Evolutionary conservation across 1,140 invertebrate species (phyloP).

Genomic region (Delia radicum): DNA sequence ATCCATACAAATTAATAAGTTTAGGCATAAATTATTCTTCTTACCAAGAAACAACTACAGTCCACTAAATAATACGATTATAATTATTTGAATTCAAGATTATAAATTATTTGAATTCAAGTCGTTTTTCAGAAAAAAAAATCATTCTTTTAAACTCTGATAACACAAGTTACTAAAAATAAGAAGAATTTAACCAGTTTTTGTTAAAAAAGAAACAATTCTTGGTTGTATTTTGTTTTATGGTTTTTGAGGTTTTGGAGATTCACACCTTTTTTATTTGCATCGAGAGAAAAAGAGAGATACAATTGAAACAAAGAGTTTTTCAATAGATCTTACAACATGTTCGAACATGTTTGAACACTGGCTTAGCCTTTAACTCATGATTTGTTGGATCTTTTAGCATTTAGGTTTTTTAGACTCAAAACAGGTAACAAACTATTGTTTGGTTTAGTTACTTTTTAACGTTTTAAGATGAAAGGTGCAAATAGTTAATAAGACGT

Average conservation of each 20-base stretch:
- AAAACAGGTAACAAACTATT: constrained; percentile 10
- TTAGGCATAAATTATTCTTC: no score
- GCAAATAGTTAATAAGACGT: constrained; percentile 10
- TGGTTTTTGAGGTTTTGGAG: not conserved
- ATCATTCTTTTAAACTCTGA: no score
- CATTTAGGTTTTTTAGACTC: not conserved
- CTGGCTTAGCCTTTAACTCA: not conserved
- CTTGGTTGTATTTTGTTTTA: not conserved
- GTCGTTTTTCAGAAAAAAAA: no score
- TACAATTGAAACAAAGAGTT: not conserved
- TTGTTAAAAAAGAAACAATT: not conserved
- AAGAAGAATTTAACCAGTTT: constrained; percentile 1
- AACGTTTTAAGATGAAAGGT: constrained; percentile 23
- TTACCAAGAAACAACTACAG: no score
- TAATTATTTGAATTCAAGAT: no score
- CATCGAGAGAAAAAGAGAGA: not conserved
- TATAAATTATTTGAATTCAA: no score
- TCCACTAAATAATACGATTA: no score
- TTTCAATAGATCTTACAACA: not conserved
- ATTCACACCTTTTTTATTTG: not conserved
- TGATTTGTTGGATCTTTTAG: no score
- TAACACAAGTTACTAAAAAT: not conserved
- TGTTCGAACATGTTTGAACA: not conserved
- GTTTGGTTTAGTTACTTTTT: constrained; percentile 7
- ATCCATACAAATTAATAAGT: no score